Evolutionary conservation across 2,797 vertebrate species (phyloP), one percentile per base, ranked within the genome.

Genomic region (Benthosema pterotum): DNA sequence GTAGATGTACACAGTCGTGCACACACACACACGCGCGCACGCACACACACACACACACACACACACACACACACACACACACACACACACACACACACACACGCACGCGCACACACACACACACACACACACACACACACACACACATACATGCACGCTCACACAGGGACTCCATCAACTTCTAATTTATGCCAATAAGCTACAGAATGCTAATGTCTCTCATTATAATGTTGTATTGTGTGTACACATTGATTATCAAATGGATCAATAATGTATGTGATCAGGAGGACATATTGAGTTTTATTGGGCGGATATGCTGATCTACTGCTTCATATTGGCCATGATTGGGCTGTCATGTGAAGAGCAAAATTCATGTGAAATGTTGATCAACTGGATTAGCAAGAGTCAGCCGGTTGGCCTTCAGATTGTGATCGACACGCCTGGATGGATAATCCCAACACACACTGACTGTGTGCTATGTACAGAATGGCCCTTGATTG

Each of bases 361-460:
- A 12, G 16, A 51, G 56, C 5, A 53, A 18, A 45, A 19, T 16
- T 38, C 12, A 13, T 6, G 16, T 57, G 6, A 42, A n/a, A 57
- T 22, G 57, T 71, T 60, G 59, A 64, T 38, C 4, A 57, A 58
- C 42, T 59, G 65, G 57, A 69, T 65, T 72, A 64, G 38, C 42
- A 55, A 38, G 13, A 65, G 49, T 52, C 70, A 66, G 56, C 32
- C 48, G 48, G 53, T 50, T 49, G 61, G 17, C 51, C 18, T 13
- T 25, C 13, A n/a, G 17, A 49, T 52, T 25, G 11, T 13, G 17
- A 49, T 52, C 47, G 52, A 22, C 11, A 18, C 57, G 18, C 54
- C 54, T 52, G 42, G 6, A 19, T 47, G 22, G 52, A 45, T 70
- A 57, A 74, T 72, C 62, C 59, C 15, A 32, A 70, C 64, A 68